Conservation (phyloP, 1,140 invertebrate species). For the Magallana ariakensis region DNA sequence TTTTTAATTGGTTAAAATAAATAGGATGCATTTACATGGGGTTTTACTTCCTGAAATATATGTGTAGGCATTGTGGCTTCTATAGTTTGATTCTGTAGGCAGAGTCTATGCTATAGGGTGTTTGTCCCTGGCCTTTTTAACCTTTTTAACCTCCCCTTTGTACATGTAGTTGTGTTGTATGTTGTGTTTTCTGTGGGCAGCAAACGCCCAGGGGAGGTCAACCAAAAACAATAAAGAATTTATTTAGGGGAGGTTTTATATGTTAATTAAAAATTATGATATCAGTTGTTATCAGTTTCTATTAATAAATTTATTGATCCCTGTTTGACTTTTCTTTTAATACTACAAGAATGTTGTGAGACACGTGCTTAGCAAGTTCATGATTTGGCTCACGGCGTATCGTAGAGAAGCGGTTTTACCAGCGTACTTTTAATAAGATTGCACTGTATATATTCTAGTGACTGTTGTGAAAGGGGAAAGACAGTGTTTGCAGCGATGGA, state of each 20-base stretch:
- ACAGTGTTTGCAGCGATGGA: too few relatives aligned
- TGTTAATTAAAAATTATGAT: neutral
- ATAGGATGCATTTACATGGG: too few relatives aligned
- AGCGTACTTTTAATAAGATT: too few relatives aligned
- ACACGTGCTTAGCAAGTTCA: too few relatives aligned
- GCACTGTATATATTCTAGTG: too few relatives aligned
- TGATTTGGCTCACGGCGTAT: too few relatives aligned
- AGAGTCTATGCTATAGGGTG: neutral
- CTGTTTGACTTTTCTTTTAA: neutral
- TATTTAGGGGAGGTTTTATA: neutral
- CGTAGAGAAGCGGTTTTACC: too few relatives aligned
- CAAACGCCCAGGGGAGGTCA: neutral
- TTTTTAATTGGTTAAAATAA: too few relatives aligned
- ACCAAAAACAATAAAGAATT: neutral
- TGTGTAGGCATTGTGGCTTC: neutral
- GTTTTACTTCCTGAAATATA: too few relatives aligned
- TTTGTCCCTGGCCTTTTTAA: neutral
- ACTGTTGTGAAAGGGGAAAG: too few relatives aligned
- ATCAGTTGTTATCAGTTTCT: constrained; percentile 20
- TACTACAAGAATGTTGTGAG: too few relatives aligned
- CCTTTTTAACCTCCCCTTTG: neutral
- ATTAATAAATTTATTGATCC: constrained; percentile 22
- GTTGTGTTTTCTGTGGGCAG: neutral
- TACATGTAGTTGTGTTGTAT: neutral
- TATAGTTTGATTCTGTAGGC: neutral